Conservation (phyloP, 2,113 vertebrate genomes). For the Stigmatopora nigra region DNA sequence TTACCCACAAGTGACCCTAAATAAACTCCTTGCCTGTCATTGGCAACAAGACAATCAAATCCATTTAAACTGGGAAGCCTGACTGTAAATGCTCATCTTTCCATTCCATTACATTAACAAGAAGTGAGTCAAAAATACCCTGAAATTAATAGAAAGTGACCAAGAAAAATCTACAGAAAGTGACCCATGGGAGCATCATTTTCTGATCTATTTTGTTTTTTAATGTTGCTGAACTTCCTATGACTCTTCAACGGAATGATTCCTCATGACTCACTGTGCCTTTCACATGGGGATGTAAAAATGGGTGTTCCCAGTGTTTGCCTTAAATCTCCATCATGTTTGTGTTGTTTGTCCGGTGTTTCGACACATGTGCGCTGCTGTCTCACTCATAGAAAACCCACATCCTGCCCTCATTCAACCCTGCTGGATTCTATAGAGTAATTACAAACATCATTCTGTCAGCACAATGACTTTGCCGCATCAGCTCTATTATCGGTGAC, state of each 20-base stretch:
- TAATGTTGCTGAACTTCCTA: neutral
- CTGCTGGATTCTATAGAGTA: slow-evolving; percentile 13
- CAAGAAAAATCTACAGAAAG: too few species aligned
- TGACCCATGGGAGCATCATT: too few species aligned
- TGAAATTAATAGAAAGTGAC: too few species aligned
- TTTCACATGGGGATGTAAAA: slow-evolving; percentile 1
- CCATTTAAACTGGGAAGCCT: too few species aligned
- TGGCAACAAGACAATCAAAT: too few species aligned
- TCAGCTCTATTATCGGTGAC: slow-evolving; percentile 6
- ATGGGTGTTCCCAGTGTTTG: slow-evolving; percentile 4
- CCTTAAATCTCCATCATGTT: slow-evolving; percentile 4
- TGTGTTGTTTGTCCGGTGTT: slow-evolving; percentile 1
- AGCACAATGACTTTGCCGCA: slow-evolving; percentile 16
- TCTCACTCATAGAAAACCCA: slow-evolving; percentile 2
- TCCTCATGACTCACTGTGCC: neutral
- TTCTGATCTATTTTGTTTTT: neutral
- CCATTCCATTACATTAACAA: too few species aligned
- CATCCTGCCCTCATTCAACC: neutral
- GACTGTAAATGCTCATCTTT: too few species aligned
- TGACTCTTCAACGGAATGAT: neutral
- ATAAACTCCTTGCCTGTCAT: too few species aligned
- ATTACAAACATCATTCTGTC: slow-evolving; percentile 28
- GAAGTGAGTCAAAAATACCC: too few species aligned
- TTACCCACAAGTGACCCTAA: too few species aligned
- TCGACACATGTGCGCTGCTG: neutral